Evolutionary conservation across 2,113 vertebrate genomes (phyloP), one percentile per base, ranked within the genome.

Genomic region (Suncus etruscus): DNA sequence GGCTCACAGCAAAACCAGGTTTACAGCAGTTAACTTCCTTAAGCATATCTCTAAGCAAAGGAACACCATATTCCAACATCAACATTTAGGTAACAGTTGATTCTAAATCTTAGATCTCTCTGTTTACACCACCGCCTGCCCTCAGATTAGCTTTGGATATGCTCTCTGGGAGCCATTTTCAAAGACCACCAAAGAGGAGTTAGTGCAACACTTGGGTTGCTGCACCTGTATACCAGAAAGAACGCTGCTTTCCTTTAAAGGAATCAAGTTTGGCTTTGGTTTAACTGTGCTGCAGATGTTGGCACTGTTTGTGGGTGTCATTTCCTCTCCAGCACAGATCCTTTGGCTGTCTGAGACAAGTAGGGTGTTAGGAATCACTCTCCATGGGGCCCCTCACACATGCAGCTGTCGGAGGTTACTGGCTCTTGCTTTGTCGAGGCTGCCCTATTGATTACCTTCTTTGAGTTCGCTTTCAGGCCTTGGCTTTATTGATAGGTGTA

Each of bases 251-350:
- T 74, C 76, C 89, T 77, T 68, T 61, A 29, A 82, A 32, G 58
- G 87, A 32, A 24, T 47, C 77, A 61, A 72, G 50, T 76, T 83
- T 39, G 29, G 11, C 92, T 91, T 86, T 47, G 68, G 8, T 84
- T 68, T 87, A 39, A 88, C 79, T 50, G 54, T 47, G 89, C 24
- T 72, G 78, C 61, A 90, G 70, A 54, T 27, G 39, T 81, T 65
- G 76, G 83, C 29, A 65, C 16, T 18, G 39, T 39, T 39, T 39
- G 39, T 39, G 39, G 39, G 39, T 18, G 39, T 3, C 20, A 82
- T 12, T 31, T 4, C n/a, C 3, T 31, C 27, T 31, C 3, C 7
- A 78, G 48, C 75, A 76, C 61, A 25, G 1, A 74, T 39, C 87
- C 54, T 82, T 91, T 32, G 31, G 22, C 39, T 66, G 76, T 54